Base-by-base conservation (phyloP, 2,113 vertebrate species). In the rat (Rattus norvegicus) region DNA sequence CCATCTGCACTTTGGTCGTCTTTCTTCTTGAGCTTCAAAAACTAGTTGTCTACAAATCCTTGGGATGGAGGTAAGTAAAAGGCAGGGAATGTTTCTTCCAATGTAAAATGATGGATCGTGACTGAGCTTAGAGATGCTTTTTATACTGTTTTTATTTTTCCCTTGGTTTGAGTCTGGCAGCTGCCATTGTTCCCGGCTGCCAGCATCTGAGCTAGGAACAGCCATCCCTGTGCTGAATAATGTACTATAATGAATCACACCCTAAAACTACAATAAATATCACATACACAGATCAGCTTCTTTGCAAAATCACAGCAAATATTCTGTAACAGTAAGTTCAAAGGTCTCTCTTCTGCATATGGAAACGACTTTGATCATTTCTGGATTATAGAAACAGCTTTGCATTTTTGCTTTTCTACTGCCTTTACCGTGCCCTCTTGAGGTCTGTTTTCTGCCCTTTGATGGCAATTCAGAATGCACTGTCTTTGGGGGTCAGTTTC, bases 181-280 rank as follows among this genome's bases (percentile, higher is more conserved):
- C 81, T 94, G 49, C 10, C 43, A 5, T 11, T 59, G 24, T 26
- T 93, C 73, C 67, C 13, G 69, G 69, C 9, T 76, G 69, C 33
- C 88, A 94, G 43, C 0, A 1, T 65, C 39, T 4, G 11, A 73
- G 20, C 9, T n/a, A 79, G 77, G 1, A 89, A 33, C 19, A 90
- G 47, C 16, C 59, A 52, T 95, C 76, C 28, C 24, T 52, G 20
- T 79, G 54, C 54, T 79, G 65, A 26, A 63, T 77, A 87, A 77
- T 54, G 26, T 20, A 19, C 84, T 52, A 69, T 52, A 87, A 20
- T 22, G 30, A 70, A 84, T 47, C 43, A 30, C 26, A 61, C 1
- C 90, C 11, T 75, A 30, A 88, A 90, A 86, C 84, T 17, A 19
- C 43, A 61, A 59, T 70, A 89, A 63, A 91, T 63, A 90, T 49